A percentile compares a stretch with the other conserved stretches of the same genome.
Evolutionary conservation across 2,113 vertebrate genomes (phyloP).

Genomic region (Monopterus albus): DNA sequence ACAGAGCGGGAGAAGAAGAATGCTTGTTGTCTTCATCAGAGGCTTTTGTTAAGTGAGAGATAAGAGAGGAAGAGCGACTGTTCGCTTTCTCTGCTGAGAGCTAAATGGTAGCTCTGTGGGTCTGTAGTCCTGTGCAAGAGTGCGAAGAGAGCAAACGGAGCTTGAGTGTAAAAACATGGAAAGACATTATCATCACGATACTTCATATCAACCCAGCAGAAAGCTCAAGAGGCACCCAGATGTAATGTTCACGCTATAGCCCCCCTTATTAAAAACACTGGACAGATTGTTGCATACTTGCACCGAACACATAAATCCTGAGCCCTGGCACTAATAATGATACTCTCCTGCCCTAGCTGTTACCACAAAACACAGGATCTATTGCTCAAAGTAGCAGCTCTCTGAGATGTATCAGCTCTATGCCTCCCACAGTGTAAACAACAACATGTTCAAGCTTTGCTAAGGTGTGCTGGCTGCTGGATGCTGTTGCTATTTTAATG

Average conservation of each 20-base stretch:
- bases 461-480: constrained; percentile 56
- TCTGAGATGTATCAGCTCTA: constrained; percentile 52
- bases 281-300: constrained; percentile 32
- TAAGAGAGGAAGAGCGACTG: constrained; percentile 63
- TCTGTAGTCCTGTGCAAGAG: constrained; percentile 35
- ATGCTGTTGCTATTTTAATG: constrained; percentile 64
- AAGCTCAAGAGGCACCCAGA: constrained; percentile 20
- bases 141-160: constrained; percentile 59
- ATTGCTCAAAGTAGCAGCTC: constrained; percentile 54
- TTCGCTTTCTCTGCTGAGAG: constrained; percentile 62
- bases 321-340: constrained; percentile 39
- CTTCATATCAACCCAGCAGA: constrained; percentile 49
- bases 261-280: constrained; percentile 53
- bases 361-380: constrained; percentile 41
- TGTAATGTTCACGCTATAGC: not conserved
- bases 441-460: constrained; percentile 46
- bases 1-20: constrained; percentile 44
- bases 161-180: constrained; percentile 53
- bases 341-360: constrained; percentile 37
- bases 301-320: constrained; percentile 38
- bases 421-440: constrained; percentile 69
- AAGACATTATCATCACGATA: constrained; percentile 57
- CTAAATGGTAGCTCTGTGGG: constrained; percentile 64
- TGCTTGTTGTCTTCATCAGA: constrained; percentile 79
- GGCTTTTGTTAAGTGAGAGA: constrained; percentile 77